Base-by-base conservation (phyloP, 2,113 vertebrate genomes). In the Cynopterus brachyotis region DNA sequence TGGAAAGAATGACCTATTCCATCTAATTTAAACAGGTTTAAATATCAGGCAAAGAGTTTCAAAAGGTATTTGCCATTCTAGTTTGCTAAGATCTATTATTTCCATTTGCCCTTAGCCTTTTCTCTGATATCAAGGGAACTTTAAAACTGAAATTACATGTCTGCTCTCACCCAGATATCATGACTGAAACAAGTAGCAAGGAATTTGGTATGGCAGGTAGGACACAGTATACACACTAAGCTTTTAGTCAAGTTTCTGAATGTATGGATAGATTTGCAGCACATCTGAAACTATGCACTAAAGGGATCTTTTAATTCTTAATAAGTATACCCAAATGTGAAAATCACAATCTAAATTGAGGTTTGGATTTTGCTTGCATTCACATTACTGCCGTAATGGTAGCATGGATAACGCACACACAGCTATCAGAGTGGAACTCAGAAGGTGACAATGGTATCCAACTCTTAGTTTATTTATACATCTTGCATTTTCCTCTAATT, bases 141-240 rank as follows among this genome's bases (percentile, higher is more conserved):
- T 91, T 72, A 76, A 94, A 87, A 93, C 1, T 30, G 55, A 95
- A 94, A 92, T 60, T 60, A 89, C 5, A 78, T 50, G 47, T 50
- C 16, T 62, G 42, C 32, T 92, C 42, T 85, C 22, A 40, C 26
- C 35, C 37, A 86, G 59, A 19, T 32, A 82, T 40, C 78, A 88
- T 13, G 84, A 93, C 57, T 45, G 85, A 88, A 78, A 59, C 4
- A 81, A 94, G 78, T 10, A 85, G 22, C 42, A 91, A 86, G 24
- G 32, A 62, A 57, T 87, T 22, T 40, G n/a, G 8, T 26, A 59
- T 37, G 45, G 79, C 32, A 32, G 55, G 42, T 24, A 88, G n/a
- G 20, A 72, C 37, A 84, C 9, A 37, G 20, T 13, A 45, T 5
- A 85, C 32, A 37, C 20, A 53, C 20, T 42, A n/a, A 84, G 57